phyloP scores from a whole-genome alignment of 2,888 invertebrate genomes.

The Odontocerum albicorne region DNA sequence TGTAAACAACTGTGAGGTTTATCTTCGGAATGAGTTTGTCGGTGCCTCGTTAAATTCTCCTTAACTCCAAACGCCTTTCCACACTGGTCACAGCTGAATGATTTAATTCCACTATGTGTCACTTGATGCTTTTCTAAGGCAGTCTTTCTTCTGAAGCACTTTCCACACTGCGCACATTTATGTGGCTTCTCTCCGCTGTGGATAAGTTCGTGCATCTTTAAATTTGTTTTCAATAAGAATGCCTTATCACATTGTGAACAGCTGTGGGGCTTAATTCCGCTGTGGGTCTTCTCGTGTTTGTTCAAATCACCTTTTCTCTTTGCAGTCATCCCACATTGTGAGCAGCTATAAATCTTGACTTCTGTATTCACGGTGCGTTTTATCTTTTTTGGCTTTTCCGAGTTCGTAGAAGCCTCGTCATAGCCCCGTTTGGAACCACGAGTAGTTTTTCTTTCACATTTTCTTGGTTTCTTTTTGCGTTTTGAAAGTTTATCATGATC shows the following conservation, averaged over 20 bases:
- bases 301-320: too few species aligned
- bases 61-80: background rate
- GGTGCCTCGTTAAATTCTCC: background rate
- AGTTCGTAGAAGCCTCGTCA: too few species aligned
- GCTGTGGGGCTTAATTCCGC: too few species aligned
- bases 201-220: slow-evolving; percentile 1
- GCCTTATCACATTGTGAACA: background rate
- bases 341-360: too few species aligned
- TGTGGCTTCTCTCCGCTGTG: slow-evolving; percentile 5
- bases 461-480: too few species aligned
- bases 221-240: background rate
- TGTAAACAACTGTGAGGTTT: background rate
- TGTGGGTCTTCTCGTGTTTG: too few species aligned
- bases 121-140: background rate
- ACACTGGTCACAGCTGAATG: background rate
- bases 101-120: background rate
- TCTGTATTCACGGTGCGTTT: too few species aligned
- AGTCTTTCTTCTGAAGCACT: background rate
- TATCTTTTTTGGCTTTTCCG: too few species aligned
- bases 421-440: too few species aligned
- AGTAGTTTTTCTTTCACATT: too few species aligned
- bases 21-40: background rate
- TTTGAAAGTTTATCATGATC: too few species aligned
- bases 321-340: too few species aligned
- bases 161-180: slow-evolving; percentile 6